phyloP scores from a whole-genome alignment of 2,113 vertebrate species.

The Notarius quadriscutis region DNA sequence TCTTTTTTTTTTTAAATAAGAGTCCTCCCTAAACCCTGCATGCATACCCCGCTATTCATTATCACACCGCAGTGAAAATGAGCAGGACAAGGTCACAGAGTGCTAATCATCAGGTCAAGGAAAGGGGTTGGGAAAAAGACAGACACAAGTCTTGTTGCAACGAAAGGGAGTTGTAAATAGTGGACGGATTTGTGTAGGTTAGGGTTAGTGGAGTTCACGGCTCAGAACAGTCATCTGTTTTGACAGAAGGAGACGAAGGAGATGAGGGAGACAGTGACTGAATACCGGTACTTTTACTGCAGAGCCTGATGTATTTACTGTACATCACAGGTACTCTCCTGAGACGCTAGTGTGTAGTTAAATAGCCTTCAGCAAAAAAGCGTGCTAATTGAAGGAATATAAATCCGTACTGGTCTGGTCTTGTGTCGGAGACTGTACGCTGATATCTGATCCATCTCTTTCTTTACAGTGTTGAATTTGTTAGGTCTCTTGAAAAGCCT shows the following conservation, averaged over 20 bases:
- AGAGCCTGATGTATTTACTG: background rate
- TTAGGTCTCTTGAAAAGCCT: background rate
- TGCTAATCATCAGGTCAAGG: conserved; percentile 44
- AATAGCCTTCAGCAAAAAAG: background rate
- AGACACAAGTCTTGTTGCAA: conserved; percentile 42
- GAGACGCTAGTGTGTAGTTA: background rate
- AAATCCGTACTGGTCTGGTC: conserved; percentile 5
- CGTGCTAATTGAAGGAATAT: background rate
- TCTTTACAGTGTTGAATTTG: background rate
- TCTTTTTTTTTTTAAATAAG: background rate
- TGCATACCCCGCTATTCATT: background rate
- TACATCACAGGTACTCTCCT: background rate
- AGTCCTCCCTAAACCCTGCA: conserved; percentile 15
- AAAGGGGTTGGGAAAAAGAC: conserved; percentile 43
- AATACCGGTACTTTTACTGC: conserved; percentile 23
- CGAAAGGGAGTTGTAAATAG: conserved; percentile 44
- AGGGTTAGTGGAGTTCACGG: conserved; percentile 32
- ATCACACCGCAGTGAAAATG: conserved; percentile 43
- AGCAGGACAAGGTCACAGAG: conserved; percentile 37
- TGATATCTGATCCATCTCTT: background rate
- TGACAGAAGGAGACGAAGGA: conserved; percentile 47
- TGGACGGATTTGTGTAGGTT: background rate
- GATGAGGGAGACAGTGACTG: conserved; percentile 51
- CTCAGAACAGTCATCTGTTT: conserved; percentile 44
- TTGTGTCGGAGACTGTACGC: background rate